Evolutionary conservation across 2,113 vertebrate genomes (phyloP).

Genomic region (Maccullochella peelii): DNA sequence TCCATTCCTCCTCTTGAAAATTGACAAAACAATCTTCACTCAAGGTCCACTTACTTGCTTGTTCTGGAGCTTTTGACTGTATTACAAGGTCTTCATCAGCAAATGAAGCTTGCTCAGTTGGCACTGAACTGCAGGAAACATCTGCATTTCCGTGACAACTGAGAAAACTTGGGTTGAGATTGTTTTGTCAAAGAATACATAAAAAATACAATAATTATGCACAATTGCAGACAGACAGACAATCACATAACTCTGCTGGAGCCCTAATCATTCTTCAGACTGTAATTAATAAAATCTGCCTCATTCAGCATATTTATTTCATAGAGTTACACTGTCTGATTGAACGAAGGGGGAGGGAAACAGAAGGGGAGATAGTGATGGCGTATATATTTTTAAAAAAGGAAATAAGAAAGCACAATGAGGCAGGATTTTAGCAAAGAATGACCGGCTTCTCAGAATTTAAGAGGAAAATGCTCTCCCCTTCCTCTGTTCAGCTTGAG

Average conservation of each 20-base stretch:
- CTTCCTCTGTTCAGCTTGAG: constrained; percentile 1
- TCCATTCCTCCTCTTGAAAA: no score
- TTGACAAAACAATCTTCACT: neutral
- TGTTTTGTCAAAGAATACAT: constrained; percentile 13
- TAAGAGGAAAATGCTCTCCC: neutral
- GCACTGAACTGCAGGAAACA: neutral
- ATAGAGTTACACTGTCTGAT: constrained; percentile 7
- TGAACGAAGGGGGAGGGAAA: neutral
- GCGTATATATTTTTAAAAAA: no score
- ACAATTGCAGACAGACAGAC: constrained; percentile 18
- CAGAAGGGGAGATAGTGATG: constrained; percentile 9
- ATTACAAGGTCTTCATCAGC: neutral
- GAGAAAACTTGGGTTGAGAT: neutral
- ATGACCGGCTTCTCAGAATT: neutral
- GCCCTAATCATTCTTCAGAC: constrained; percentile 31
- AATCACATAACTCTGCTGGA: constrained; percentile 41
- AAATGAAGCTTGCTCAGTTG: neutral
- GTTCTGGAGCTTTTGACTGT: neutral
- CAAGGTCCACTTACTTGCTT: neutral
- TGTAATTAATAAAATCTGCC: constrained; percentile 45
- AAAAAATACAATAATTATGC: neutral
- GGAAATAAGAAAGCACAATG: neutral
- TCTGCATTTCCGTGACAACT: neutral
- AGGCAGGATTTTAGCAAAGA: neutral
- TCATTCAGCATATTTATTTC: constrained; percentile 37